phyloP scores from a whole-genome alignment of 2,797 vertebrate genomes.

The Pipistrellus nathusii region DNA sequence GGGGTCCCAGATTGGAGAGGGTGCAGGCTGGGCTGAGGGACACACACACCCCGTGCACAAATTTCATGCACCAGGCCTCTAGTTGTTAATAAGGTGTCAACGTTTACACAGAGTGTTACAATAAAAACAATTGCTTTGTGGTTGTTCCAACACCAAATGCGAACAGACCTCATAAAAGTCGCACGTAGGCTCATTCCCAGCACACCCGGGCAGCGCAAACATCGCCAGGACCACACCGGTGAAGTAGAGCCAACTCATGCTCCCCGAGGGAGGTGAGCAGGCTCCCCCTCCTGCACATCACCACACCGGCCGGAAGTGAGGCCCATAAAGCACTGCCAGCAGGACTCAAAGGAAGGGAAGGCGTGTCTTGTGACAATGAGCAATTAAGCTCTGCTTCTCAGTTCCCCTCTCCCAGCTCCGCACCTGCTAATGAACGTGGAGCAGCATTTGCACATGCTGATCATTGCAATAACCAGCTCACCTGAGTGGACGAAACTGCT shows the following conservation, averaged over 20 bases:
- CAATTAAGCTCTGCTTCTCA: conserved; percentile 48
- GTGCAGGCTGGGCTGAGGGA: no score
- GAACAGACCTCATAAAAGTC: conserved; percentile 61
- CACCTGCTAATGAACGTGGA: conserved; percentile 37
- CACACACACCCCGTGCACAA: no score
- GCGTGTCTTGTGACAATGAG: conserved; percentile 46
- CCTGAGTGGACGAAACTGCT: conserved; percentile 31
- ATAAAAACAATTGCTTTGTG: conserved; percentile 62
- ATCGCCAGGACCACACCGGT: conserved; percentile 44
- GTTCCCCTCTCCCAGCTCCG: conserved; percentile 67
- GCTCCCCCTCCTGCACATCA: conserved; percentile 57
- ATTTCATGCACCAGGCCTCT: no score
- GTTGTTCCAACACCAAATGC: conserved; percentile 73
- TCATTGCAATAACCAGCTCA: conserved; percentile 34
- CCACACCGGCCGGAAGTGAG: conserved; percentile 68
- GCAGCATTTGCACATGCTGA: conserved; percentile 67
- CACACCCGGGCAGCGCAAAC: conserved; percentile 63
- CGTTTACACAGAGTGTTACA: conserved; percentile 74
- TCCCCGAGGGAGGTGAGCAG: conserved; percentile 58
- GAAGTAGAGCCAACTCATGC: conserved; percentile 63
- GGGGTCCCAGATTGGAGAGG: no score
- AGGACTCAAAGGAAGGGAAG: conserved; percentile 73
- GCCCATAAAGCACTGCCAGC: conserved; percentile 68
- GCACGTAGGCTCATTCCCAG: conserved; percentile 65
- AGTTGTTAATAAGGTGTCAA: conserved; percentile 82